Evolutionary conservation across 2,888 invertebrate species (phyloP), one percentile per base, ranked within the genome.

Genomic region (Ennomos fuscantarius): DNA sequence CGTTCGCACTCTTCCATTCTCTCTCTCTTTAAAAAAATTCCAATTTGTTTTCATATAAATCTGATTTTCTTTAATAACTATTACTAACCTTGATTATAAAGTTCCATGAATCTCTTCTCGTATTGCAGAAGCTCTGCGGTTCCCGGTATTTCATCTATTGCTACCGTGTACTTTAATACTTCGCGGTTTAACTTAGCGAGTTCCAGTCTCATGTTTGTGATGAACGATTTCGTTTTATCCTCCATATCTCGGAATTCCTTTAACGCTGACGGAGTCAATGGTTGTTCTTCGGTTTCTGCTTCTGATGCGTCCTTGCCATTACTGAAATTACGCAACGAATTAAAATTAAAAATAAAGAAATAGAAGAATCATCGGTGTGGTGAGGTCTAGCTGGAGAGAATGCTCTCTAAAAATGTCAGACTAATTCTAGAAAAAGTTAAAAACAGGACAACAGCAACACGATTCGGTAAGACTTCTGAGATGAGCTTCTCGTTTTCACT

Each of bases 121-220:
- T 99, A 99, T 80, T 99, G 99, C 50, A 97, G 94, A 51, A 99
- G 89, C 82, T 99, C 99, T 0, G 97, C 97, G 59, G 98, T 94
- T 34, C 97, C 96, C 0, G 99, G 99, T 54, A 98, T 95, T 74
- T 98, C 97, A 81, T 99, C 99, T 54, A 99, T 91, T 74, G 97
- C 96, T 31, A 97, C 93, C 56, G 97, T 96, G 68, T 99, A 94
- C 9, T 94, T 93, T 11, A 97, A 95, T 55, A 98, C 95, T 64
- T 95, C 95, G 39, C 97, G 93, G 83, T 96, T 97, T 65, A 95
- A 93, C 74, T 95, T 95, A 0, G 97, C 98, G 69, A 97, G 81
- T 67, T 96, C 94, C 47, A 96, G 81, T 66, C 95, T 79, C 63
- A 86, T 78, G 49, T 70, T 80, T 12, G 79, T 71, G 9, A 92